Conservation (phyloP, 1,140 invertebrate species). For the Meloidogyne chitwoodi region DNA sequence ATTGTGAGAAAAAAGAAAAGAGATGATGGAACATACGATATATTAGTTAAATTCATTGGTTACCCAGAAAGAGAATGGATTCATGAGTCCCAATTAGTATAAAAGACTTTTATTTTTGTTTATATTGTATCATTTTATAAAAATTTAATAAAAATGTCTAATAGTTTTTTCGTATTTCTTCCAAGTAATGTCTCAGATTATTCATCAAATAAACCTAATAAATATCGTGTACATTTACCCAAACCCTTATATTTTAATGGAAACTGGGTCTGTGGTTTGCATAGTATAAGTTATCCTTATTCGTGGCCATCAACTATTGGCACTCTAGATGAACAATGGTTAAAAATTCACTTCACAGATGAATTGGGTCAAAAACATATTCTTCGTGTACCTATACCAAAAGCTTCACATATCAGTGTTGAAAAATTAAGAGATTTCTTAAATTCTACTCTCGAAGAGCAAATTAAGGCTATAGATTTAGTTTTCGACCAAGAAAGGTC, state of each 20-base stretch:
- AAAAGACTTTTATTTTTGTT: not conserved
- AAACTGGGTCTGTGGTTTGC: conserved; percentile 12
- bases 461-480: not conserved
- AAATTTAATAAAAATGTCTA: conserved; percentile 12
- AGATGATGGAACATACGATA: conserved; percentile 1
- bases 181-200: conserved; percentile 12
- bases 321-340: too few relatives aligned
- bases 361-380: too few relatives aligned
- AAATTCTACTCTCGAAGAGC: not conserved
- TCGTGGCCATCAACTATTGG: too few relatives aligned
- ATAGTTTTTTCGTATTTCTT: conserved; percentile 13
- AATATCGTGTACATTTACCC: conserved; percentile 14
- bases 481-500: not conserved
- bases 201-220: conserved; percentile 2
- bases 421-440: not conserved
- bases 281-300: too few relatives aligned
- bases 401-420: too few relatives aligned
- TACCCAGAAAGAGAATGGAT: not conserved
- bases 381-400: too few relatives aligned
- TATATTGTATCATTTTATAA: not conserved
- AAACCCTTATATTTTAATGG: conserved; percentile 12
- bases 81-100: conserved; percentile 8
- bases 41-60: conserved; percentile 1
- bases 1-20: not conserved
- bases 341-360: too few relatives aligned